These are phyloP conservation scores for Gobio occitaniae DNA, from an alignment of 2,797 vertebrate species.

Conservation along the genomic window DNA sequence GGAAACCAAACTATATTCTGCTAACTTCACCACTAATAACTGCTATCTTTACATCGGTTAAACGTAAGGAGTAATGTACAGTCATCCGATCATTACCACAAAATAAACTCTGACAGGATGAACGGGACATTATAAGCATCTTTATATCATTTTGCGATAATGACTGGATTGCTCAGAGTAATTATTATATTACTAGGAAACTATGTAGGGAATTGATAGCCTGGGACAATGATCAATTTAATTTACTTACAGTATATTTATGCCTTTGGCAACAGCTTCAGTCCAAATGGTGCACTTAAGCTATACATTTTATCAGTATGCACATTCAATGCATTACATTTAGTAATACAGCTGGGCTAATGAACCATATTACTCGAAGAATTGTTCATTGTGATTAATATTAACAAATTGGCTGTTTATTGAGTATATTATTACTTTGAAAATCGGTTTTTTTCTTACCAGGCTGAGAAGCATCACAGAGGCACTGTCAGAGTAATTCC, in stretches of 20 bases:
- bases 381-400: not conserved
- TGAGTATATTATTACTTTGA: not conserved
- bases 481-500: not conserved
- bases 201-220: not conserved
- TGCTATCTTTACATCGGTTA: not conserved
- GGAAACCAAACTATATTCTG: not conserved
- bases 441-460: not conserved
- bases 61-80: not conserved
- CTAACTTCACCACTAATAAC: conserved; percentile 8
- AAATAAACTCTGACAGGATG: not conserved
- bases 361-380: not conserved
- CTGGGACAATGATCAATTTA: not conserved
- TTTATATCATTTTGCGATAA: not conserved
- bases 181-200: not conserved
- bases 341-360: not conserved
- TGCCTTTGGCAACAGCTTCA: not conserved
- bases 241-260: not conserved
- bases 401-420: not conserved
- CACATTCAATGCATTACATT: not conserved
- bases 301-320: not conserved
- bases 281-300: not conserved
- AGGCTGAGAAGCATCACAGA: not conserved
- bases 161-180: not conserved
- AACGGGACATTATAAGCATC: not conserved
- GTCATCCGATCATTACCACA: too few species aligned